These are phyloP conservation scores for Silurus glanis DNA, from an alignment of 2,113 vertebrate genomes.

Conservation along the genomic window DNA sequence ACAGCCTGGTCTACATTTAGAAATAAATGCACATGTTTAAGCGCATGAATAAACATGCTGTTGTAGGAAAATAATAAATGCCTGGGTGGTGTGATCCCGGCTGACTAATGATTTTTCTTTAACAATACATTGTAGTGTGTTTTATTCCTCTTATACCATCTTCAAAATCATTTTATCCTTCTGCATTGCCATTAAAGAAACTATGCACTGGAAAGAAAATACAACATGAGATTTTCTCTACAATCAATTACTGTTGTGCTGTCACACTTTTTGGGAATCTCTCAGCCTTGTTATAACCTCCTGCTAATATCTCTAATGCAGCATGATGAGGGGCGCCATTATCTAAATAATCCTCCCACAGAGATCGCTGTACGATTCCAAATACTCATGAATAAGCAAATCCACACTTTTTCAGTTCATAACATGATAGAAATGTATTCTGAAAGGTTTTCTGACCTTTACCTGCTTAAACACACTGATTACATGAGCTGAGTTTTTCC, in stretches of 20 bases:
- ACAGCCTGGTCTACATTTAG: too few species aligned
- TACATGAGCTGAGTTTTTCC: slow-evolving; percentile 4
- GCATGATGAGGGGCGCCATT: background rate
- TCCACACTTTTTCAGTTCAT: background rate
- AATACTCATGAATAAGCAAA: slow-evolving; percentile 3
- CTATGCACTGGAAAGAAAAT: background rate
- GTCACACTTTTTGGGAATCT: background rate
- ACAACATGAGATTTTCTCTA: background rate
- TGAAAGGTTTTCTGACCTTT: background rate
- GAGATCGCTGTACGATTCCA: background rate
- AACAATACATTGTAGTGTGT: background rate
- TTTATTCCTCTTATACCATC: background rate
- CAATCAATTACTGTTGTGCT: background rate
- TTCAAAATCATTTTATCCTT: too few species aligned
- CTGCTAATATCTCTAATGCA: slow-evolving; percentile 14
- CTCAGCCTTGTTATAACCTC: background rate
- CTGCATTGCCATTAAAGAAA: too few species aligned
- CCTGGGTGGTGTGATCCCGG: background rate
- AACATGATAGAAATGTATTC: background rate
- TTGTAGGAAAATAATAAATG: background rate
- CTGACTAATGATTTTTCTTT: background rate
- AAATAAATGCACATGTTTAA: background rate
- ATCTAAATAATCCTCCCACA: slow-evolving; percentile 1
- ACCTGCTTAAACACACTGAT: background rate
- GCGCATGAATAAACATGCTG: background rate